Evolutionary conservation across 1,140 invertebrate genomes (phyloP), one percentile per base, ranked within the genome.

Genomic region (Pogonomyrmex barbatus): DNA sequence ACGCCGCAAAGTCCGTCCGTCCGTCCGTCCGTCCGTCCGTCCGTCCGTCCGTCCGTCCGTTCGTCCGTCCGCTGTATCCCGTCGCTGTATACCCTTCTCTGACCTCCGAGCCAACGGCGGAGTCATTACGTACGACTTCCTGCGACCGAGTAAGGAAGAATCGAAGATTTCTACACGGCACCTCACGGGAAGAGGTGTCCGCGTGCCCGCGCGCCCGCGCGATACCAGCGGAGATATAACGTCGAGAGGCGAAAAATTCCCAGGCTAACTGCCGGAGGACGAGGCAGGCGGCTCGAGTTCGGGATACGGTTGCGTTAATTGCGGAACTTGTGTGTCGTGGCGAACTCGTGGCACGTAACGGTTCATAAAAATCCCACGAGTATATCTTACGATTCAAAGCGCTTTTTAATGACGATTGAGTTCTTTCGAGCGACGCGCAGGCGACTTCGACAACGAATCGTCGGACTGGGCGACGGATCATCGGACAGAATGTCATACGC

Each of bases 41-140:
- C n/a, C n/a, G n/a, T n/a, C n/a, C n/a, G n/a, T n/a, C n/a, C n/a
- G n/a, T n/a, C n/a, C n/a, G n/a, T n/a, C 24, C 36, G n/a, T 78
- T 2, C n/a, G n/a, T 30, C 17, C 45, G 47, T 70, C 33, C 30
- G 50, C 77, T 60, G 33, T 86, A 75, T 63, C 73, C 86, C 63
- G 33, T 17, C 77, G 42, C 36, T 65, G 9, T 85, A 89, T 76
- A 85, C 84, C 60, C 85, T 83, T 58, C 79, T 87, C 88, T 90
- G 89, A 90, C 89, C 88, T 90, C 89, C 75, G 60, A 42, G 52
- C 30, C 79, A 83, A 85, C 81, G 60, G 88, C 75, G 65, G 86
- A 87, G 88, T 84, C 90, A 91, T 91, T 92, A 92, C 90, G 91
- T 87, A 81, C 88, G 86, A 92, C 92, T 93, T 93, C 92, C 92